A percentile compares a stretch with the other conserved stretches of the same genome.
These are phyloP conservation scores for Laterallus jamaicensis DNA, from an alignment of 2,113 vertebrate species.

Conservation along the genomic window DNA sequence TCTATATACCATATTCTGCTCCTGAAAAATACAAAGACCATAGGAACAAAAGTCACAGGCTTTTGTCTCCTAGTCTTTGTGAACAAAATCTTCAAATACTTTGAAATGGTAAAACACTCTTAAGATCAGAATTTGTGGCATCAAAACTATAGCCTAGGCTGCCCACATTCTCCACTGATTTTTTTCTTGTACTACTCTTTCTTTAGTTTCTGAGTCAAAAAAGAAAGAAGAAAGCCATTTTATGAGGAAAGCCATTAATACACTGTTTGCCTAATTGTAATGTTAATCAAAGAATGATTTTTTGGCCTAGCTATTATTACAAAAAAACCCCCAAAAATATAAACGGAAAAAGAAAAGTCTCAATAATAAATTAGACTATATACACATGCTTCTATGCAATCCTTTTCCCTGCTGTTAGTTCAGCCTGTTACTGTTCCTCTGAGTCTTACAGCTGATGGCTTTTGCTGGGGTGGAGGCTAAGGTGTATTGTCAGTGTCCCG, in stretches of 20 bases:
- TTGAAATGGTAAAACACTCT: not conserved
- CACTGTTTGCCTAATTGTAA: not conserved
- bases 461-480: not conserved
- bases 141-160: not conserved
- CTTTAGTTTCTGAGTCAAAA: not conserved
- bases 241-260: not conserved
- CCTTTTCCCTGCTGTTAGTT: not conserved
- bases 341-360: not conserved
- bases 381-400: not conserved
- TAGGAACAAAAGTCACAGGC: not conserved
- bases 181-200: not conserved
- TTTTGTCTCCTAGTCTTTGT: not conserved
- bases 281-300: not conserved
- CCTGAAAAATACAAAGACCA: not conserved
- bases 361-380: not conserved
- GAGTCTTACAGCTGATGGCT: not conserved
- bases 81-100: not conserved
- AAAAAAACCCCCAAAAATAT: no score
- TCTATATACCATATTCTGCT: not conserved
- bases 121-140: not conserved
- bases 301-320: not conserved
- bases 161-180: not conserved
- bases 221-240: accelerated
- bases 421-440: not conserved
- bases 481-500: not conserved